Evolutionary conservation across 1,140 invertebrate species (phyloP).

Genomic region (Sinonovacula constricta): DNA sequence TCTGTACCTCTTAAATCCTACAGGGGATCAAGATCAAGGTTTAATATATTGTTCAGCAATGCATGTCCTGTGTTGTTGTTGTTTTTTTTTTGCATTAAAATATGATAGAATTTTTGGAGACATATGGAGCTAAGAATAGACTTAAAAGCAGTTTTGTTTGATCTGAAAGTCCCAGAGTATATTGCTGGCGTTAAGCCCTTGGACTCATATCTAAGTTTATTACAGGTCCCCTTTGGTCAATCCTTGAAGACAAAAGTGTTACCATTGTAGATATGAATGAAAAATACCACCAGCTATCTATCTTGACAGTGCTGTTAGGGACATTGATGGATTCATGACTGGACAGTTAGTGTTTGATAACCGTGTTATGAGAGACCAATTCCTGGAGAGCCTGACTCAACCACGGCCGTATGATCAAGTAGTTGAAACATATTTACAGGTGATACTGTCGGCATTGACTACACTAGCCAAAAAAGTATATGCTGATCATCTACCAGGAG

Average conservation of each 20-base stretch:
- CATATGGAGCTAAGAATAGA: constrained; percentile 16
- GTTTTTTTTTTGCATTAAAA: constrained; percentile 32
- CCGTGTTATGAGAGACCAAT: neutral
- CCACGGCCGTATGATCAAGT: neutral
- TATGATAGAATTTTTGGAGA: constrained; percentile 14
- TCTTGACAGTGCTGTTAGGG: constrained; percentile 7
- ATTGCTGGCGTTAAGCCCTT: constrained; percentile 20
- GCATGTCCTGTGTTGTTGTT: too few species aligned
- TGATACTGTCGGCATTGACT: neutral
- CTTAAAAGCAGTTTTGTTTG: constrained; percentile 29
- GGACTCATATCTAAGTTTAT: constrained; percentile 12
- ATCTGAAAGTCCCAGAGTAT: constrained; percentile 22
- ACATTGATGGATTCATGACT: neutral
- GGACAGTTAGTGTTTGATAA: neutral
- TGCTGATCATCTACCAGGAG: constrained; percentile 20
- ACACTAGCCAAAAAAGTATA: neutral
- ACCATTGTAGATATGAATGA: constrained; percentile 44
- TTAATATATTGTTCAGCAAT: constrained; percentile 33
- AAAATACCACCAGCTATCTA: constrained; percentile 39
- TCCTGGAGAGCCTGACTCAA: neutral
- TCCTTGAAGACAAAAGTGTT: constrained; percentile 37
- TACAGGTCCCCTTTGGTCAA: constrained; percentile 15
- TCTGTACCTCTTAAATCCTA: constrained; percentile 22
- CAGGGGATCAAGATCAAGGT: constrained; percentile 28
- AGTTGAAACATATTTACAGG: neutral